phyloP scores from a whole-genome alignment of 2,797 vertebrate genomes.

The Melanotaenia boesemani region DNA sequence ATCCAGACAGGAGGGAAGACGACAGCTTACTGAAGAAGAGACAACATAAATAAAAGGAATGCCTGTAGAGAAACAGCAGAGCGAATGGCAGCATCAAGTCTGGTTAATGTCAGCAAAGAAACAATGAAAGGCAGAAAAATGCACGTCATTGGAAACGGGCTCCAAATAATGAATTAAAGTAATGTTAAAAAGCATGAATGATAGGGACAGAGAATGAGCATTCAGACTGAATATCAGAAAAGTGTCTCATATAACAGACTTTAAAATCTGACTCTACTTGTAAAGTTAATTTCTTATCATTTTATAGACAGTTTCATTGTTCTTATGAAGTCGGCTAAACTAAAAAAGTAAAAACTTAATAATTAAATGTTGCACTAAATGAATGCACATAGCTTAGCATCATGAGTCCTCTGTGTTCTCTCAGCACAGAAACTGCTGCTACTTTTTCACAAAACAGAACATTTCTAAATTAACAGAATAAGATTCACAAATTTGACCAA shows the following conservation, averaged over 20 bases:
- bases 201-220: background rate
- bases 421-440: conserved; percentile 7
- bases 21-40: background rate
- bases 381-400: conserved; percentile 32
- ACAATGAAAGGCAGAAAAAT: conserved; percentile 17
- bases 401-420: conserved; percentile 24
- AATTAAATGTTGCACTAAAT: background rate
- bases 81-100: background rate
- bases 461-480: background rate
- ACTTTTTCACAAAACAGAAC: background rate
- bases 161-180: background rate
- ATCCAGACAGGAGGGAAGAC: background rate
- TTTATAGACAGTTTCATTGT: background rate
- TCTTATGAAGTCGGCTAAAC: background rate
- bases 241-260: background rate
- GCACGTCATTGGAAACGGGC: too few relatives aligned
- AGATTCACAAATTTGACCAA: background rate
- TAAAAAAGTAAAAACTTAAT: background rate
- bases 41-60: background rate
- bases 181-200: background rate
- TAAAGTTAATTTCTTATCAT: background rate
- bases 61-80: conserved; percentile 19
- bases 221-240: background rate
- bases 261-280: background rate
- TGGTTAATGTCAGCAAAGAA: conserved; percentile 4